phyloP scores from a whole-genome alignment of 2,797 vertebrate genomes.

The Molossus alvarezi region DNA sequence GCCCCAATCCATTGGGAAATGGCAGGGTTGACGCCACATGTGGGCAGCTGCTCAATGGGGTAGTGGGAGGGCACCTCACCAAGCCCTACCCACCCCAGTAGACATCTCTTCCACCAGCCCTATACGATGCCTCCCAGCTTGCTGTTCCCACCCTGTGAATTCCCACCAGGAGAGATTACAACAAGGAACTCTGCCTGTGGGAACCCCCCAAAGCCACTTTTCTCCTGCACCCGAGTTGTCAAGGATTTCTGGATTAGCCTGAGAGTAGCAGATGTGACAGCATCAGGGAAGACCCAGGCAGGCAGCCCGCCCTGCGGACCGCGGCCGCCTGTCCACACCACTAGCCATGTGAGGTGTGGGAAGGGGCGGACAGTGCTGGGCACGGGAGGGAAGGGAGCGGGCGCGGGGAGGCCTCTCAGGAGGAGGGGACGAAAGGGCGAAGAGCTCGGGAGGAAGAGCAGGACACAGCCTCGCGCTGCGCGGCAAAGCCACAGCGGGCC shows the following conservation, averaged over 20 bases:
- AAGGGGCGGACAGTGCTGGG: not conserved
- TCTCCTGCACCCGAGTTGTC: not conserved
- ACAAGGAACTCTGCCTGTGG: not conserved
- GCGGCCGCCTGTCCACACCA: not conserved
- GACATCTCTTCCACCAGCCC: not conserved
- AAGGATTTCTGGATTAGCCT: not conserved
- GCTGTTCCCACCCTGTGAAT: slow-evolving; percentile 29
- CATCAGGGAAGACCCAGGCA: not conserved
- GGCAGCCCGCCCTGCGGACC: not conserved
- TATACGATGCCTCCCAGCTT: not conserved
- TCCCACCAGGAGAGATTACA: not conserved
- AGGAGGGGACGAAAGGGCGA: not conserved
- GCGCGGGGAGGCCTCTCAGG: not conserved
- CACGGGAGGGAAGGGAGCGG: not conserved
- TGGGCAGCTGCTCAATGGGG: slow-evolving; percentile 11
- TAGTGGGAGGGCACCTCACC: not conserved
- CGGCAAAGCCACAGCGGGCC: not conserved
- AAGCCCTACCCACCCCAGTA: not conserved
- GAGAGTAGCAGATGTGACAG: not conserved
- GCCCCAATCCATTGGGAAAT: slow-evolving; percentile 57
- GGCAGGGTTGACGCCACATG: not conserved
- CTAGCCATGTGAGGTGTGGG: not conserved
- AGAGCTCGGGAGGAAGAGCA: not conserved
- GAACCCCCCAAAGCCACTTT: not conserved
- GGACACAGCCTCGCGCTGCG: not conserved